Conservation (phyloP, 2,797 vertebrate species). For the Heterohyrax brucei region DNA sequence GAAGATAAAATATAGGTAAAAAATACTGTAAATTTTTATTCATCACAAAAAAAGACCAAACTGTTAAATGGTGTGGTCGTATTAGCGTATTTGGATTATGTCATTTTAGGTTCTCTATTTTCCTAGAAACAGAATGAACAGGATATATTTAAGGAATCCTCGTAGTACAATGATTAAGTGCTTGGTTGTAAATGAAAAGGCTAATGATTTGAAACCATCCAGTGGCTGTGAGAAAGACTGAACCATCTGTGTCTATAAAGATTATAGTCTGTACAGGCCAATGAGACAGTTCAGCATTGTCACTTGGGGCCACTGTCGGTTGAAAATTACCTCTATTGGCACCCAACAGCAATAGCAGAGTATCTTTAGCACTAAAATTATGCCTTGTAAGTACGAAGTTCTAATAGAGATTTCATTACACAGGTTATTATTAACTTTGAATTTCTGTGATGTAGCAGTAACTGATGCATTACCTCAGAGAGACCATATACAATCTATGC, state of each 20-base stretch:
- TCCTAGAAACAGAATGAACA: neutral
- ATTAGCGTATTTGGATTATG: neutral
- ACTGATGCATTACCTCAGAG: neutral
- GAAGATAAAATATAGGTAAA: conserved; percentile 98
- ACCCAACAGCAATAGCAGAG: neutral
- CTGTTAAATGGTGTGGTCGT: neutral
- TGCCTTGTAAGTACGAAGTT: neutral
- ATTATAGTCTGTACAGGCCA: neutral
- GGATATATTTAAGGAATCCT: neutral
- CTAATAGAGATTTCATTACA: neutral
- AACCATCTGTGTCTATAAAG: neutral
- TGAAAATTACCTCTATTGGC: neutral
- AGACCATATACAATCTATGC: neutral
- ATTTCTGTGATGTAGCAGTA: neutral
- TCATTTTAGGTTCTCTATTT: neutral
- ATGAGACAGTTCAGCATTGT: neutral
- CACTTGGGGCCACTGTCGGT: neutral
- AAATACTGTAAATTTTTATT: neutral
- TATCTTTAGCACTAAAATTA: conserved; percentile 11
- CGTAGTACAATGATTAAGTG: neutral
- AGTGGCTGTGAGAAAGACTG: neutral
- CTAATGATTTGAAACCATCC: neutral
- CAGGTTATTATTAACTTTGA: neutral
- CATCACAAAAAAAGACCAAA: conserved; percentile 21
- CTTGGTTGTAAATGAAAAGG: neutral